phyloP scores from a whole-genome alignment of 1,140 invertebrate genomes.

The Acyrthosiphon pisum region DNA sequence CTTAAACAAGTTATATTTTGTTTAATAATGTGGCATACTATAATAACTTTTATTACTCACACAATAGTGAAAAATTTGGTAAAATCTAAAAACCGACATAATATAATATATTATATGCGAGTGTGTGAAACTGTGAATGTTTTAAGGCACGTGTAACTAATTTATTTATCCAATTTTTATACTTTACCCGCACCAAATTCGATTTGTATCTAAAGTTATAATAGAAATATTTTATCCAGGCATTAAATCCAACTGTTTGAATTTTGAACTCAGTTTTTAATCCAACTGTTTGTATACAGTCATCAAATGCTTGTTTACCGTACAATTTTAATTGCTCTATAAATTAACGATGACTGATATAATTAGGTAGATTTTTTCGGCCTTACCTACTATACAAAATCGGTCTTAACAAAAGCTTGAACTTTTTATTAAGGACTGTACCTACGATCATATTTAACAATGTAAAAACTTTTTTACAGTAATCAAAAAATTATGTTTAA shows the following conservation, averaged over 20 bases:
- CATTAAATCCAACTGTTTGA: not conserved
- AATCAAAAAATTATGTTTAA: too few species aligned
- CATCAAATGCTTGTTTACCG: not conserved
- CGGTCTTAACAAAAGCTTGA: too few species aligned
- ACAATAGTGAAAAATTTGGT: not conserved
- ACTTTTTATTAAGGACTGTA: too few species aligned
- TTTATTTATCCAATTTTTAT: not conserved
- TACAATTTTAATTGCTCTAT: not conserved
- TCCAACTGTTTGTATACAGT: not conserved
- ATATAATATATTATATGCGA: not conserved
- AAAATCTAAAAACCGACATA: not conserved
- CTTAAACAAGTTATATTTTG: too few species aligned
- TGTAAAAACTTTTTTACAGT: too few species aligned
- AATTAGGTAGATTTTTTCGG: too few species aligned
- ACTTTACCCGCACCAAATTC: not conserved
- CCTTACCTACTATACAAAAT: too few species aligned
- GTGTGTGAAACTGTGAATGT: not conserved
- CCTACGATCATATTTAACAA: too few species aligned
- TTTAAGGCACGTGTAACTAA: not conserved
- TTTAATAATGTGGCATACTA: not conserved
- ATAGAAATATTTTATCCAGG: not conserved
- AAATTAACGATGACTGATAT: not conserved
- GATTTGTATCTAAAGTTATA: not conserved
- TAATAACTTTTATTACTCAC: not conserved
- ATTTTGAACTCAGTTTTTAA: too few species aligned